Evolutionary conservation across 2,113 vertebrate species (phyloP).

Genomic region (Plecturocebus donacophilus): DNA sequence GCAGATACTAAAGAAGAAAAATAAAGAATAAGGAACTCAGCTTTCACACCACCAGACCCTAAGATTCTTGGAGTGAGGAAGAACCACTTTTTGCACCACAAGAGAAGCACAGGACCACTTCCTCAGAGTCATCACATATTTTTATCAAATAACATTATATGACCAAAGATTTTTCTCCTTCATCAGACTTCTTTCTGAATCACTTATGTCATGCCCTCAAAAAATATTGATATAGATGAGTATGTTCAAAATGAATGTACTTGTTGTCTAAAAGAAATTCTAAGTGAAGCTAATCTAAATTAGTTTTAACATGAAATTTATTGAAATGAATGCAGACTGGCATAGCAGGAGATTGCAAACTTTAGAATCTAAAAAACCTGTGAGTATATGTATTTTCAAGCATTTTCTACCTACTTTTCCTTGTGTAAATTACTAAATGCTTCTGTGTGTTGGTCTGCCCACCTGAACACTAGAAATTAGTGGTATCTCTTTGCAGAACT

Average conservation of each 20-base stretch:
- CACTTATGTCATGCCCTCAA: background rate
- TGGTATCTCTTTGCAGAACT: background rate
- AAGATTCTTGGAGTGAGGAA: background rate
- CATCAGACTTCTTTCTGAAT: background rate
- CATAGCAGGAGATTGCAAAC: background rate
- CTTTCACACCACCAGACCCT: background rate
- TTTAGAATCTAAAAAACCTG: background rate
- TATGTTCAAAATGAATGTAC: background rate
- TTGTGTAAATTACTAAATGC: background rate
- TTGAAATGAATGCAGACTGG: background rate
- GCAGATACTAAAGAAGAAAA: background rate
- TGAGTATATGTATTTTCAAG: background rate
- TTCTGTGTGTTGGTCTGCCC: background rate
- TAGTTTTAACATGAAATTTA: background rate
- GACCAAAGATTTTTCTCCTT: background rate
- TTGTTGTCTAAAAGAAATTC: background rate
- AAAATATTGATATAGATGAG: background rate
- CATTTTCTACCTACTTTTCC: background rate
- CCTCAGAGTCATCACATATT: background rate
- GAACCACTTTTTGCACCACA: background rate
- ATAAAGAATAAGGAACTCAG: background rate
- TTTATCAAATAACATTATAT: background rate
- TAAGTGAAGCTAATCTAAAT: background rate
- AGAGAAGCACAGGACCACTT: background rate
- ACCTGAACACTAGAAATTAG: background rate